Base-by-base conservation (phyloP, 2,888 invertebrate genomes). In the Nemoura dubitans region DNA sequence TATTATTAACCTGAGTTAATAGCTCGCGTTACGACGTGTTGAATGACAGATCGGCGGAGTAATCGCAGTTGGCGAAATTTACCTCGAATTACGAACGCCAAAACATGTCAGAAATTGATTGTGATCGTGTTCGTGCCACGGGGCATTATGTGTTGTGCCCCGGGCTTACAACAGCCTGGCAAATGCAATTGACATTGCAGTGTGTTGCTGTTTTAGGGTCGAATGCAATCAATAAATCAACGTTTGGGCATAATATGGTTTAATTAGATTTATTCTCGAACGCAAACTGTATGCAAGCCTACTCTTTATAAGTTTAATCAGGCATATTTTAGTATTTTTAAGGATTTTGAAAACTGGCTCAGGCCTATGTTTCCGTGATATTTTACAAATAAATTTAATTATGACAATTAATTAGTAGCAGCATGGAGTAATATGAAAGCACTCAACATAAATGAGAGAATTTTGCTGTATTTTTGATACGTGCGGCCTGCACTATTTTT, bases 1-100 rank as follows among this genome's bases (percentile, higher is more conserved):
- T 59, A 59, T 59, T 59, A 59, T 59, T 7, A 59, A 59, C 59
- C 59, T 59, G 59, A 59, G 59, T 59, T 59, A 59, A 59, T 59
- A 59, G 59, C 59, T 59, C 14, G 59, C 59, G 59, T 59, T 59
- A 59, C 59, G 59, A 21, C 59, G 59, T 21, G 59, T 59, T 59
- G 16, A 59, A 59, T 59, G 59, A 21, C 59, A 59, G 14, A 59
- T 59, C 21, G 59, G 59, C 59, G 21, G 14, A 59, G 59, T 59
- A 59, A 59, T 59, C 59, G 59, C 59, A 59, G 59, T 59, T 21
- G 59, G 21, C 59, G 59, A 59, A 59, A 59, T 21, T 59, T 21
- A 59, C 21, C 21, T 59, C 59, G 59, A 10, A 59, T 59, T 59
- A 14, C 59, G 21, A 59, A 7, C 21, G 59, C 59, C 59, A 21